Conservation (phyloP, 2,113 vertebrate species). For the Clarias macrocephalus region DNA sequence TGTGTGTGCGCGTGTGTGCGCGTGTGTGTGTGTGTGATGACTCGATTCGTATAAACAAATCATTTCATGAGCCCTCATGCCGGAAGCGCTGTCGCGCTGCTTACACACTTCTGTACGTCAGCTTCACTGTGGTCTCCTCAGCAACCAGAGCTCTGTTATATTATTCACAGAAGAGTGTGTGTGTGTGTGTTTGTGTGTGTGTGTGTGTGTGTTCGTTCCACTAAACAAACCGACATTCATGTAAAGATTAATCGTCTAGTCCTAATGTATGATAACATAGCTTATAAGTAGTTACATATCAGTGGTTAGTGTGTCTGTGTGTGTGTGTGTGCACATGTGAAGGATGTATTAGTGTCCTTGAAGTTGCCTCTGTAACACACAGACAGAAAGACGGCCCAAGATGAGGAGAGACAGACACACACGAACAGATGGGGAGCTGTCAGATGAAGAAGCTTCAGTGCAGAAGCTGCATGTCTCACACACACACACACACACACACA, state of each 20-base stretch:
- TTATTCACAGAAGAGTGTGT: too few relatives aligned
- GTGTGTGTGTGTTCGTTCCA: background rate
- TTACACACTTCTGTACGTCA: background rate
- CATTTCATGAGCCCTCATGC: conserved; percentile 10
- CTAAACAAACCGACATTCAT: background rate
- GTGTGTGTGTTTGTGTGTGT: background rate
- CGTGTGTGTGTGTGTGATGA: conserved; percentile 1
- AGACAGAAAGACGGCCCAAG: conserved; percentile 35
- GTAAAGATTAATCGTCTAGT: background rate
- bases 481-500: conserved; percentile 30
- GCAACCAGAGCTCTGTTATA: background rate
- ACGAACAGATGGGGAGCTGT: conserved; percentile 52
- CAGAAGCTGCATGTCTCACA: conserved; percentile 38
- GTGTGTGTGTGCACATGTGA: conserved; percentile 18
- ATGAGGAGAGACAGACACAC: conserved; percentile 53
- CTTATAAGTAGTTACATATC: background rate
- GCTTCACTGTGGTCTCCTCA: background rate
- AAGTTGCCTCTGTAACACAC: conserved; percentile 4
- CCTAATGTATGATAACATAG: background rate
- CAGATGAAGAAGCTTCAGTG: conserved; percentile 47
- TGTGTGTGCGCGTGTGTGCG: conserved; percentile 5
- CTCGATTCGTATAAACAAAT: conserved; percentile 26
- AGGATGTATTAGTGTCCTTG: conserved; percentile 21
- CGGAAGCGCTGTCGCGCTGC: background rate
- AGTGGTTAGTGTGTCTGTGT: conserved; percentile 7